Evolutionary conservation across 2,888 invertebrate genomes (phyloP).

Genomic region (Lucinisca nassula): DNA sequence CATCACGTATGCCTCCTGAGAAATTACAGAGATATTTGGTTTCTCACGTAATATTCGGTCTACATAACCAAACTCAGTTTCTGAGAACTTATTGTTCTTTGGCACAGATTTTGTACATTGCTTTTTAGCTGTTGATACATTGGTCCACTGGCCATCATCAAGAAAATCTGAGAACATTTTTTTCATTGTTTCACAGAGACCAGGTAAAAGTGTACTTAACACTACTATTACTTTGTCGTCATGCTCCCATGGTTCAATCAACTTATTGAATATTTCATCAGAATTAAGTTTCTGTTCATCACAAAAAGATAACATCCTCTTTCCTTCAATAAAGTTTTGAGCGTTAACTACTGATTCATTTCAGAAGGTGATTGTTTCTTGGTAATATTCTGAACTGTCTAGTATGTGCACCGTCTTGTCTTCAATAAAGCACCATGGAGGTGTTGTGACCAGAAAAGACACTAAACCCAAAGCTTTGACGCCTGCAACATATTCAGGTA

Average conservation of each 20-base stretch:
- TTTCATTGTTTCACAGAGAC: conserved; percentile 23
- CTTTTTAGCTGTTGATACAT: conserved; percentile 15
- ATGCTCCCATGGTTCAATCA: conserved; percentile 50
- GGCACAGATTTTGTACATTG: conserved; percentile 24
- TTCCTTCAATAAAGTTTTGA: conserved; percentile 39
- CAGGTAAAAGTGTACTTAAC: no score
- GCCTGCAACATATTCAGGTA: conserved; percentile 46
- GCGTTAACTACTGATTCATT: neutral
- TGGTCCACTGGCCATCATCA: conserved; percentile 37
- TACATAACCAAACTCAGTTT: conserved; percentile 53
- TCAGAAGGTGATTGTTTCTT: conserved; percentile 13
- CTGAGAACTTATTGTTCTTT: conserved; percentile 58
- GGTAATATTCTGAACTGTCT: no score
- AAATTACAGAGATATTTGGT: conserved; percentile 40
- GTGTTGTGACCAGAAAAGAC: conserved; percentile 25
- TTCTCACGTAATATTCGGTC: conserved; percentile 49
- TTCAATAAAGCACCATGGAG: no score
- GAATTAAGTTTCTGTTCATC: conserved; percentile 14
- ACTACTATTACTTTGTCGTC: conserved; percentile 39
- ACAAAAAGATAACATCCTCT: conserved; percentile 34
- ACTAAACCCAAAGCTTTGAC: conserved; percentile 63
- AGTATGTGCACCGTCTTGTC: no score
- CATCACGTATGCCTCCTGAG: conserved; percentile 41
- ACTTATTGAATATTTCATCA: conserved; percentile 27
- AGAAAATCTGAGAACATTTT: conserved; percentile 46